These are phyloP conservation scores for Pollicipes pollicipes DNA, from an alignment of 1,140 invertebrate species.

Conservation along the genomic window DNA sequence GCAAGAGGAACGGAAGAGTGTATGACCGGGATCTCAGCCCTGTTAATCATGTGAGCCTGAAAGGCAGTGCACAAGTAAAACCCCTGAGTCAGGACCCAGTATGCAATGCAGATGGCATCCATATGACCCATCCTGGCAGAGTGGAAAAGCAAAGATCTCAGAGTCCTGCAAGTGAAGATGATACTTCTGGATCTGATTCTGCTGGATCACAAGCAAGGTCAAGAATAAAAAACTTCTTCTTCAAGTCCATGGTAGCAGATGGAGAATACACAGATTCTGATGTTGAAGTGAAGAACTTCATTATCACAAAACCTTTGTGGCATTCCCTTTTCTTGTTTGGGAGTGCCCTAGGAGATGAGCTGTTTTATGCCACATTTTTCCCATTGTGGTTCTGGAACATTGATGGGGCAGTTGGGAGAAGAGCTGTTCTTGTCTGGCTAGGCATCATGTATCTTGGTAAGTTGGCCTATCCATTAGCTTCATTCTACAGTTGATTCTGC, in stretches of 20 bases:
- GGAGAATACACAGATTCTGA: conserved; percentile 18
- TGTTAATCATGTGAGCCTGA: neutral
- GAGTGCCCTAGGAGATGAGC: conserved; percentile 67
- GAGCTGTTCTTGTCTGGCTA: conserved; percentile 64
- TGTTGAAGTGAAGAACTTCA: conserved; percentile 25
- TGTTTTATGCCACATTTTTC: conserved; percentile 71
- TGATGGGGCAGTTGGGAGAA: conserved; percentile 57
- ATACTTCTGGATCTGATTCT: neutral
- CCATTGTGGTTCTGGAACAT: conserved; percentile 86
- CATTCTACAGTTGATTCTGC: too few relatives aligned
- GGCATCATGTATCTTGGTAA: conserved; percentile 66
- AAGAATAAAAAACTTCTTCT: neutral
- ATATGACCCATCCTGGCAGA: too few relatives aligned
- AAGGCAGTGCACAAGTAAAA: neutral
- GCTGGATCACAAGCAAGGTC: neutral
- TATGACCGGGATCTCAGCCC: too few relatives aligned
- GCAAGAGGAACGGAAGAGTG: too few relatives aligned
- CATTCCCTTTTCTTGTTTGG: conserved; percentile 70
- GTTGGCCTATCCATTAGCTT: neutral
- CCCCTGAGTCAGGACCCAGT: neutral
- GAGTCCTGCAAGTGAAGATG: neutral
- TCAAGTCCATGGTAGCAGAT: too few relatives aligned
- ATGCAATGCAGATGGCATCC: too few relatives aligned
- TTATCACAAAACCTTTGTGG: conserved; percentile 59
- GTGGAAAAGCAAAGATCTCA: too few relatives aligned